Evolutionary conservation across 2,797 vertebrate species (phyloP).

Genomic region (Mycteria americana): DNA sequence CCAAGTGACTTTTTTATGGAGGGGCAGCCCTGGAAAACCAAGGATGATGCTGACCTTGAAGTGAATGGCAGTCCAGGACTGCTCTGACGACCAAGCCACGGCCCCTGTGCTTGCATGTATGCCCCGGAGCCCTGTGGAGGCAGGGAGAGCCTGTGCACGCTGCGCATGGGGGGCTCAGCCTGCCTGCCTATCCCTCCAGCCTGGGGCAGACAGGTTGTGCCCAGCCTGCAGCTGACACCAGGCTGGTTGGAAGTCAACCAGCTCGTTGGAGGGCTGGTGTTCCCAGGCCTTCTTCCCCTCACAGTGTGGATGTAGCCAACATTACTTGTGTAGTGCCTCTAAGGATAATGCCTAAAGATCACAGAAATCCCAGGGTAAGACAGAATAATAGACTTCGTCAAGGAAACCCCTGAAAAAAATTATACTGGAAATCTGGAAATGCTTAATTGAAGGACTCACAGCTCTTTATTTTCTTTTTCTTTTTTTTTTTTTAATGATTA

Average conservation of each 20-base stretch:
- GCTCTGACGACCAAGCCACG: fast-evolving
- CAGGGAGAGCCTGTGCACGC: not conserved
- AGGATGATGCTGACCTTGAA: not conserved
- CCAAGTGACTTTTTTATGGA: not conserved
- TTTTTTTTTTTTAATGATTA: not conserved
- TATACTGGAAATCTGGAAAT: not conserved
- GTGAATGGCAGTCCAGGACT: not conserved
- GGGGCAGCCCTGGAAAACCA: not conserved
- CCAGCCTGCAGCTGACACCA: not conserved
- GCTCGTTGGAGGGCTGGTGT: not conserved
- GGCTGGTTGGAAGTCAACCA: not conserved
- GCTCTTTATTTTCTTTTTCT: not conserved
- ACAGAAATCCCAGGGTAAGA: not conserved
- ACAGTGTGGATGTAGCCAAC: not conserved
- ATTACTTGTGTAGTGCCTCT: not conserved
- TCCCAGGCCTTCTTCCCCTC: not conserved
- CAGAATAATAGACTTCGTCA: not conserved
- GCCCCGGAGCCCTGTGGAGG: fast-evolving
- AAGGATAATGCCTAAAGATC: not conserved
- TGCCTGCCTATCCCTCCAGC: not conserved
- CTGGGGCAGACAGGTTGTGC: fast-evolving
- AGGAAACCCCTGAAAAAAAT: not conserved
- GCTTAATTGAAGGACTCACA: not conserved
- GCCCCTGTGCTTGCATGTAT: fast-evolving
- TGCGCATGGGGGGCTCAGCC: not conserved